Base-by-base conservation (phyloP, 2,888 invertebrate species). In the Archaeoteleia sp. region DNA sequence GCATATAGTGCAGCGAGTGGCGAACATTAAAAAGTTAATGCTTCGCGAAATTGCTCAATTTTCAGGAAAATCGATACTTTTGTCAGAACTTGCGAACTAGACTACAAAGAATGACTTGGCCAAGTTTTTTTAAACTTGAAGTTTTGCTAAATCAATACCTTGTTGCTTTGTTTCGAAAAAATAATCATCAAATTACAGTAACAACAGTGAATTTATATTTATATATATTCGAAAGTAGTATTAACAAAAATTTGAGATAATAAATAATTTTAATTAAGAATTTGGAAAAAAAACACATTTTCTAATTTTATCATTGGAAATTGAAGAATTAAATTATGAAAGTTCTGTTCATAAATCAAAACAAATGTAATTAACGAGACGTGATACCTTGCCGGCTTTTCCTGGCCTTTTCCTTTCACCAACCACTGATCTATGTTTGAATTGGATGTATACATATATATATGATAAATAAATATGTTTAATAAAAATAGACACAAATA, bases 341-440 rank as follows among this genome's bases (percentile, higher is more conserved):
- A 53, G 53, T 49, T 46, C 35, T 54, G 49, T 29, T 54, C 55
- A 46, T 43, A 61, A 60, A 43, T 66, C 65, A 58, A 46, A 34
- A 66, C 53, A 66, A 66, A 58, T 53, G 27, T 66, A 66, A 66
- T 66, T 66, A 66, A 66, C 65, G 40, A 40, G 30, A 34, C 40
- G 45, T 53, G 13, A 58, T 48, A 49, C 39, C n/a, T n/a, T n/a
- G 37, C 49, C 9, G 51, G 10, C 60, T 67, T 60, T 60, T 67
- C 67, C 55, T 27, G 49, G 67, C 60, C 67, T 67, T 67, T 67
- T 60, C 60, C 67, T 67, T 67, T 67, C 60, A 58, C 65, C 65
- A 15, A 40, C 32, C 46, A 39, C 53, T 65, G 51, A 46, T n/a
- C n/a, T n/a, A n/a, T n/a, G n/a, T n/a, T n/a, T n/a, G n/a, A n/a